A percentile compares a stretch with the other conserved stretches of the same genome.
Conservation (phyloP, 2,888 invertebrate genomes). For the Polyploca ridens region DNA sequence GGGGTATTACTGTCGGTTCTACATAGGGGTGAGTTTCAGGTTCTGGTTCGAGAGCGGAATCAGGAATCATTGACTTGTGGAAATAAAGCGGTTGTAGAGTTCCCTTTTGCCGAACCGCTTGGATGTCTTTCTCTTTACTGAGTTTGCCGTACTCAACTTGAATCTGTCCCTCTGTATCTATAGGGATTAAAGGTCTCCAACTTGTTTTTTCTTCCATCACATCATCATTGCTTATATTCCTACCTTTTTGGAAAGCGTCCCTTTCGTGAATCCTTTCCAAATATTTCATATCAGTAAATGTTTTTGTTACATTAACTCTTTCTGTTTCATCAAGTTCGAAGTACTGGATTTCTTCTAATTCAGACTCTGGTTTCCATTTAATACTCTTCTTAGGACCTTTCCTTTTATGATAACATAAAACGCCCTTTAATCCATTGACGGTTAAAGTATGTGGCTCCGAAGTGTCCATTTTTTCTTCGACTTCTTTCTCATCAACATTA, state of each 20-base stretch:
- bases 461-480: conserved; percentile 66
- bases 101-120: conserved; percentile 93
- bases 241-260: conserved; percentile 90
- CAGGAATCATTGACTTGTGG: conserved; percentile 92
- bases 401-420: conserved; percentile 89
- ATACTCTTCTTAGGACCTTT: conserved; percentile 92
- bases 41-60: conserved; percentile 94
- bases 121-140: conserved; percentile 94
- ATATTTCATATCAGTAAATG: conserved; percentile 95
- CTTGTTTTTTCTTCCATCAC: conserved; percentile 92
- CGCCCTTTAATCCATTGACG: conserved; percentile 88
- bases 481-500: conserved; percentile 47
- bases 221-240: conserved; percentile 91
- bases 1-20: conserved; percentile 93
- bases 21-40: conserved; percentile 90
- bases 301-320: conserved; percentile 96
- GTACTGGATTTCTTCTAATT: conserved; percentile 92
- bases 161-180: conserved; percentile 88
- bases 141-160: conserved; percentile 89
- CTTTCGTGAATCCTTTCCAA: conserved; percentile 95
- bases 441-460: conserved; percentile 73
- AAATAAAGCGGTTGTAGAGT: conserved; percentile 93
- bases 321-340: conserved; percentile 98
- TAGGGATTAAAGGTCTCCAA: conserved; percentile 89
- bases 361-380: conserved; percentile 92